These are phyloP conservation scores for Discoglossus pictus DNA, from an alignment of 2,797 vertebrate species.

Conservation along the genomic window DNA sequence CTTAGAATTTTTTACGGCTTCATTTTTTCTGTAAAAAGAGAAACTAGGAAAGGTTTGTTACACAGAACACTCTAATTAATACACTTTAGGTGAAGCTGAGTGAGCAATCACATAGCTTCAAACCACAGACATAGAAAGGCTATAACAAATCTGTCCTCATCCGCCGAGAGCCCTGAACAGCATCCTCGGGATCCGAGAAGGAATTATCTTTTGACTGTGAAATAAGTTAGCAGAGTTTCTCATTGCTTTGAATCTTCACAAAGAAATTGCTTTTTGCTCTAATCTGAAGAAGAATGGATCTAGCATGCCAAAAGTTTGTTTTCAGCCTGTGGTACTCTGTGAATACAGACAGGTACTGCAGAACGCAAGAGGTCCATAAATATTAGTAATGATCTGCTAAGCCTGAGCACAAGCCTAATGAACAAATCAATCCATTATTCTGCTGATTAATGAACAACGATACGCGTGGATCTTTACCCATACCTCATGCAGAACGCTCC, in stretches of 20 bases:
- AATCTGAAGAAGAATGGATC: slow-evolving; percentile 29
- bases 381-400: slow-evolving; percentile 31
- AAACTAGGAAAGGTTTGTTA: slow-evolving; percentile 10
- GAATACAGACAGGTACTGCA: slow-evolving; percentile 15
- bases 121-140: slow-evolving; percentile 31
- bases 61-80: slow-evolving; percentile 30
- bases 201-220: slow-evolving; percentile 47
- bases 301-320: slow-evolving; percentile 16
- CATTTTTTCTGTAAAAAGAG: no score
- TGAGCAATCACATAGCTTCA: slow-evolving; percentile 30
- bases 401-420: slow-evolving; percentile 5
- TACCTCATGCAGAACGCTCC: not conserved
- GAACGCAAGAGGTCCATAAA: slow-evolving; percentile 25
- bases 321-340: not conserved
- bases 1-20: no score
- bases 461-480: not conserved
- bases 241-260: slow-evolving; percentile 44
- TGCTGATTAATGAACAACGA: slow-evolving; percentile 8
- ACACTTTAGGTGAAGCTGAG: slow-evolving; percentile 26
- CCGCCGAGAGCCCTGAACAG: slow-evolving; percentile 33
- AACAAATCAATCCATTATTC: slow-evolving; percentile 26
- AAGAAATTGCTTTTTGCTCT: slow-evolving; percentile 48
- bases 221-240: slow-evolving; percentile 42
- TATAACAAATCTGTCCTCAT: slow-evolving; percentile 42
- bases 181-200: slow-evolving; percentile 32